phyloP scores from a whole-genome alignment of 2,888 invertebrate genomes.

The Eremobia ochroleuca region DNA sequence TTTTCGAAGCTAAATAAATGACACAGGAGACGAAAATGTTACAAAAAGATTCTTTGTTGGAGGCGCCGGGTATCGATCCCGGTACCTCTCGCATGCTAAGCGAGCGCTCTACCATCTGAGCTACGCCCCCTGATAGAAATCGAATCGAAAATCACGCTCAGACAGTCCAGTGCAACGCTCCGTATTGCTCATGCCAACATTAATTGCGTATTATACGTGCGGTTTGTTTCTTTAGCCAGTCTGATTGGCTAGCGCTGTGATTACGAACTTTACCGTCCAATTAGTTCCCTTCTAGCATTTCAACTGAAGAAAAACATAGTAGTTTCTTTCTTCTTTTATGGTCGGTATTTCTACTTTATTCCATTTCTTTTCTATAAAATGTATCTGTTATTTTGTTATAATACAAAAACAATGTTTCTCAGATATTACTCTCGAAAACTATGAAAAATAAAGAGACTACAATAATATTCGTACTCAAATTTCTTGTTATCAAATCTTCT shows the following conservation, averaged over 20 bases:
- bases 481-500: slow-evolving; percentile 4
- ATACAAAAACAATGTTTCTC: background rate
- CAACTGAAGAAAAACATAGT: background rate
- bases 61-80: slow-evolving; percentile 80
- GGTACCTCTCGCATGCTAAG: slow-evolving; percentile 90
- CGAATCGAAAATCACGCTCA: background rate
- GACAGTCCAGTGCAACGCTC: background rate
- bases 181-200: slow-evolving; percentile 7
- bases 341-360: background rate
- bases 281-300: background rate
- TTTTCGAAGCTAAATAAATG: background rate
- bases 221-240: background rate
- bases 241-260: background rate
- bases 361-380: background rate
- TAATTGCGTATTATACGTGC: background rate
- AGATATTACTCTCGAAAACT: background rate
- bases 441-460: background rate
- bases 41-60: slow-evolving; percentile 19
- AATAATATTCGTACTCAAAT: slow-evolving; percentile 9
- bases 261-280: background rate
- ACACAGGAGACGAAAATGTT: background rate
- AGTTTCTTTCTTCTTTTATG: background rate
- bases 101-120: slow-evolving; percentile 88
- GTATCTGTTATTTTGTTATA: background rate
- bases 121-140: slow-evolving; percentile 73